A percentile compares a stretch with the other conserved stretches of the same genome.
phyloP scores from a whole-genome alignment of 2,797 vertebrate genomes.

The Eleutherodactylus coqui region DNA sequence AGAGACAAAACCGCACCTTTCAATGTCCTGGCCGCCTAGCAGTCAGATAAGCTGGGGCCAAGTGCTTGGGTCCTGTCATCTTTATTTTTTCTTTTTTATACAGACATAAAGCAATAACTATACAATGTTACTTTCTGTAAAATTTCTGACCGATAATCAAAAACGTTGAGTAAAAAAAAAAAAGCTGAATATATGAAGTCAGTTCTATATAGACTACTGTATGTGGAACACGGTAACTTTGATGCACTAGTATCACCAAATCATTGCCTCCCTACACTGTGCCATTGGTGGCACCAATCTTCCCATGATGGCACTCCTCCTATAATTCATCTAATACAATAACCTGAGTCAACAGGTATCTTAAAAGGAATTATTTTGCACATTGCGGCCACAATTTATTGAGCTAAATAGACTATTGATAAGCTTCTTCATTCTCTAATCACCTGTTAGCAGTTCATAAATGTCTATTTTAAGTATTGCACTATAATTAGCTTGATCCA shows the following conservation, averaged over 20 bases:
- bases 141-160: background rate
- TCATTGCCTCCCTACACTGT: background rate
- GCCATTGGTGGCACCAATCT: background rate
- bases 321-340: too few species aligned
- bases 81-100: background rate
- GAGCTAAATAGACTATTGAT: too few species aligned
- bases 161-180: background rate
- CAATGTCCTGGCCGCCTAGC: background rate
- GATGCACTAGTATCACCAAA: background rate
- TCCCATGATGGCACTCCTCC: too few species aligned
- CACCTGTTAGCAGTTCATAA: too few species aligned
- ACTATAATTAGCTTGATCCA: too few species aligned
- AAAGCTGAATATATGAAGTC: background rate
- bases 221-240: background rate
- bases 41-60: background rate
- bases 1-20: slow-evolving; percentile 27
- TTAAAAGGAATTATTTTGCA: too few species aligned
- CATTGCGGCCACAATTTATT: too few species aligned
- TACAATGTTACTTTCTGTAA: background rate
- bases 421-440: too few species aligned
- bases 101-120: background rate
- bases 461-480: too few species aligned
- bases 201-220: background rate
- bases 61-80: background rate
- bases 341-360: too few species aligned